These are phyloP conservation scores for Catostomus latipinnis DNA, from an alignment of 2,797 vertebrate genomes.

Conservation along the genomic window DNA sequence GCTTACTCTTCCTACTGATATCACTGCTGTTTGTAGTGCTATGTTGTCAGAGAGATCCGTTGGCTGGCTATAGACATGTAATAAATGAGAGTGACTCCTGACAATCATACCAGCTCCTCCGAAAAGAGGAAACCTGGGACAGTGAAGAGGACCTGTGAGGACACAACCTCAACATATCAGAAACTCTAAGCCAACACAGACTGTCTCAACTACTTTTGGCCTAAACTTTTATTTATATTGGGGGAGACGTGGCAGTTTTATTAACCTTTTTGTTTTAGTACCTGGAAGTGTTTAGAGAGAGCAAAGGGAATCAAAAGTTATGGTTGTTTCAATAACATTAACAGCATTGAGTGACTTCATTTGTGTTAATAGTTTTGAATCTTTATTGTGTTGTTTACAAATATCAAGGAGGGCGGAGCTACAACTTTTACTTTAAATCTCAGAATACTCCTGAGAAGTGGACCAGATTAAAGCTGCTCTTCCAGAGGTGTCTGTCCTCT, in stretches of 20 bases:
- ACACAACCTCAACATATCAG: neutral
- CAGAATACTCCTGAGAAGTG: neutral
- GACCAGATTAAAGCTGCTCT: neutral
- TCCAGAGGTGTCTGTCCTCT: neutral
- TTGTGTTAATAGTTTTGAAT: no score
- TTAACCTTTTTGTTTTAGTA: neutral
- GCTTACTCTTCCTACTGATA: constrained; percentile 84
- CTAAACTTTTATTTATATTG: neutral
- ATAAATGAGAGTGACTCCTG: constrained; percentile 86
- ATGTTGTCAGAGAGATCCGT: constrained; percentile 80
- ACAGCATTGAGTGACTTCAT: neutral
- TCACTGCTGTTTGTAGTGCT: constrained; percentile 80
- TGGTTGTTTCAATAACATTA: neutral
- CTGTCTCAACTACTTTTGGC: neutral
- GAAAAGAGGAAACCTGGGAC: constrained; percentile 63
- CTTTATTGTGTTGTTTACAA: neutral
- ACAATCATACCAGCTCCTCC: constrained; percentile 77
- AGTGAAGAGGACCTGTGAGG: constrained; percentile 68
- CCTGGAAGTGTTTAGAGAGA: neutral
- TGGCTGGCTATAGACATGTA: constrained; percentile 85
- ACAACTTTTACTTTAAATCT: neutral
- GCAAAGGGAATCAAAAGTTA: constrained; percentile 1
- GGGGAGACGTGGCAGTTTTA: neutral
- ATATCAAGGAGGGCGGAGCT: neutral
- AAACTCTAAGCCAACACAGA: neutral